These are phyloP conservation scores for Glossosoma conforme DNA, from an alignment of 1,140 invertebrate species.

Conservation along the genomic window DNA sequence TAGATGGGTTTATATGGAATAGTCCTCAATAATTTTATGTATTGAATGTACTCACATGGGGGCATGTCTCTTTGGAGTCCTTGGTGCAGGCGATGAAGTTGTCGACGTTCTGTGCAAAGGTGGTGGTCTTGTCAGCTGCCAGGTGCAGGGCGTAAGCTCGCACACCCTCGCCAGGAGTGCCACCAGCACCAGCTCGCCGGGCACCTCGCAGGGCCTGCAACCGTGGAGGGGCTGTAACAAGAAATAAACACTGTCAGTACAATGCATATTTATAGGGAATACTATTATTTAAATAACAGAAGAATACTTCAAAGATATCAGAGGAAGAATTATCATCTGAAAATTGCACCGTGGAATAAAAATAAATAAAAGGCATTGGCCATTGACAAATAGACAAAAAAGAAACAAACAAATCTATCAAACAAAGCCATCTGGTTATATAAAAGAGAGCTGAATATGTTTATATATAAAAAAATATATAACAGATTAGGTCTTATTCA, in stretches of 20 bases:
- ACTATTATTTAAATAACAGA: background rate
- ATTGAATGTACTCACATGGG: constrained; percentile 60
- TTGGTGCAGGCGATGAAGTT: constrained; percentile 92
- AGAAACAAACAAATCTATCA: too few relatives aligned
- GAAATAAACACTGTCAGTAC: constrained; percentile 17
- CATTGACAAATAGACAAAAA: too few relatives aligned
- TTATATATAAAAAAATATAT: too few relatives aligned
- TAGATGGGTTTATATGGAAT: too few relatives aligned
- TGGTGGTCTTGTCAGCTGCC: constrained; percentile 78
- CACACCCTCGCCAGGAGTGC: constrained; percentile 61
- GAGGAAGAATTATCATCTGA: too few relatives aligned
- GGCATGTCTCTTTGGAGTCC: constrained; percentile 83
- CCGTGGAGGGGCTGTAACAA: constrained; percentile 65
- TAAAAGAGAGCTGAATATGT: too few relatives aligned
- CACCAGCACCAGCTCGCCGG: constrained; percentile 47
- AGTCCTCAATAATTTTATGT: too few relatives aligned
- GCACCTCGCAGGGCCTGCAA: constrained; percentile 59
- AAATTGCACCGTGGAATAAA: too few relatives aligned
- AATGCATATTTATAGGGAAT: background rate
- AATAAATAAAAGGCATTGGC: too few relatives aligned
- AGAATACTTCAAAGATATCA: too few relatives aligned
- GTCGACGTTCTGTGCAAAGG: constrained; percentile 85
- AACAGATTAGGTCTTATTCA: too few relatives aligned
- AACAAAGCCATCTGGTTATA: too few relatives aligned
- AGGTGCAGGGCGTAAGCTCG: constrained; percentile 73